A percentile compares a stretch with the other conserved stretches of the same genome.
These are phyloP conservation scores for Spinibarbus caldwelli DNA, from an alignment of 2,797 vertebrate species.

Conservation along the genomic window DNA sequence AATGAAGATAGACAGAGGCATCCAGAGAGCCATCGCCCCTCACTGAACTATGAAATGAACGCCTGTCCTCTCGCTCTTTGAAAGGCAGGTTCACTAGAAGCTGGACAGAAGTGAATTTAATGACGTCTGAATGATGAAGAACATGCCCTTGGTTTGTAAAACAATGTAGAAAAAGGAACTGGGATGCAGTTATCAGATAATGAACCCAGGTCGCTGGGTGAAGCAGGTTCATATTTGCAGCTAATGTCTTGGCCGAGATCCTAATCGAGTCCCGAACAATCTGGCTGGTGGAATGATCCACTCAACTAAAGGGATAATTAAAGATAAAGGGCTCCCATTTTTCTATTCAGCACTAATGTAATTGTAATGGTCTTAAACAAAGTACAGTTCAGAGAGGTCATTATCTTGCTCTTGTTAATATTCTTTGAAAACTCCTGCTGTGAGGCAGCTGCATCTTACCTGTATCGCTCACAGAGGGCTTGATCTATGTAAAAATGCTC, in stretches of 20 bases:
- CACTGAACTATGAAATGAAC: conserved; percentile 48
- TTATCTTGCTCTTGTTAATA: conserved; percentile 49
- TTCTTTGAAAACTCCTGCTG: conserved; percentile 43
- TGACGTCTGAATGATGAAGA: conserved; percentile 46
- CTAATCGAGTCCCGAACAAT: conserved; percentile 68
- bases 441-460: conserved; percentile 29
- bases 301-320: conserved; percentile 61
- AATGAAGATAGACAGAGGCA: conserved; percentile 45
- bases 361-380: conserved; percentile 60
- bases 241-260: conserved; percentile 58
- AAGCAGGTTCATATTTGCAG: conserved; percentile 51
- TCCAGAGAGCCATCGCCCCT: conserved; percentile 46
- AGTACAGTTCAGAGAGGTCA: conserved; percentile 39
- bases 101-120: conserved; percentile 48
- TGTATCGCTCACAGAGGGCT: not conserved
- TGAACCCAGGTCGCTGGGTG: conserved; percentile 49
- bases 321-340: conserved; percentile 66
- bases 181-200: conserved; percentile 54
- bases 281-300: conserved; percentile 72
- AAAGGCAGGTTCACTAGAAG: conserved; percentile 42
- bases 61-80: conserved; percentile 39
- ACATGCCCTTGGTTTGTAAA: conserved; percentile 54
- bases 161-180: conserved; percentile 51
- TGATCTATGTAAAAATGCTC: not conserved
- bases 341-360: conserved; percentile 60